Percentiles rank a stretch among this genome's conserved stretches.
Evolutionary conservation across 2,888 invertebrate species (phyloP).

Genomic region (Poecilus cupreus): DNA sequence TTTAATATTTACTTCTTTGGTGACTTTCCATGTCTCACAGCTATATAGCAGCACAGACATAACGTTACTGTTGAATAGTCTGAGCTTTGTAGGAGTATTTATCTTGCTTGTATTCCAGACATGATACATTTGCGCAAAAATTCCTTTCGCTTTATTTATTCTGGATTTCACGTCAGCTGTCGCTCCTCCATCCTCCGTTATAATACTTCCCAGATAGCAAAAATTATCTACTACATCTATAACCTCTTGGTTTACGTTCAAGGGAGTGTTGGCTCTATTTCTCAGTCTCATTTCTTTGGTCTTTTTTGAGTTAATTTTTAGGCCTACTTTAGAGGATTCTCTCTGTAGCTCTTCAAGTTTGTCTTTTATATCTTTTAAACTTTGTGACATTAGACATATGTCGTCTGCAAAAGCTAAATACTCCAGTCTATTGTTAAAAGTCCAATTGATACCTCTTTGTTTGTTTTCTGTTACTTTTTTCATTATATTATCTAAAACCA

Average conservation of each 20-base stretch:
- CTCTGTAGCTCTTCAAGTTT: background rate
- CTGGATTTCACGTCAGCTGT: background rate
- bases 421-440: no score
- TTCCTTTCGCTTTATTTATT: background rate
- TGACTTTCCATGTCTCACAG: no score
- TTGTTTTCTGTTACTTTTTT: no score
- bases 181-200: slow-evolving; percentile 3
- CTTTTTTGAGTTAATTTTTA: background rate
- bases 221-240: no score
- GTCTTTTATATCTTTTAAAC: background rate
- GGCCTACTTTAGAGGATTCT: background rate
- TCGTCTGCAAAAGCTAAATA: no score
- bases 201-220: background rate
- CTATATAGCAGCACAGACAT: no score
- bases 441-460: no score
- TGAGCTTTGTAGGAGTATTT: background rate
- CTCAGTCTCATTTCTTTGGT: background rate
- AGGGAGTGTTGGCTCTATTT: no score
- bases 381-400: no score
- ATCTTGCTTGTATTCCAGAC: background rate
- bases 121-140: background rate
- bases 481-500: no score
- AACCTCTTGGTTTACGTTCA: no score
- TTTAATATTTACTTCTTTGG: no score
- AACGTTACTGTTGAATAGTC: slow-evolving; percentile 1